phyloP scores from a whole-genome alignment of 2,113 vertebrate genomes.

The Hiodon tergisus region DNA sequence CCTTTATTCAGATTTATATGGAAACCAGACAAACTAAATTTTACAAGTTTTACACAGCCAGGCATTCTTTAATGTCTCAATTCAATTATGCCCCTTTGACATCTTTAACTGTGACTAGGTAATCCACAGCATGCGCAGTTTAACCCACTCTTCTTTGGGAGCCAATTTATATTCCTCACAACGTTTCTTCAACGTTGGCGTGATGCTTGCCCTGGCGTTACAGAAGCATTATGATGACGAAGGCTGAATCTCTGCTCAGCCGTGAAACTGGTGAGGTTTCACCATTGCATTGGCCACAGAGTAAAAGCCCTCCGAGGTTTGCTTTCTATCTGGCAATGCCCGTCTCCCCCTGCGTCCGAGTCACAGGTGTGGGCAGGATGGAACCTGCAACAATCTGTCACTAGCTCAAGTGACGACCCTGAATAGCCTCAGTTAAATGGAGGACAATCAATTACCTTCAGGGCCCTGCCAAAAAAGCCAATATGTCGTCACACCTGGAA shows the following conservation, averaged over 20 bases:
- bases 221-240: no score
- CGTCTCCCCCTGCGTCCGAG: not conserved
- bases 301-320: not conserved
- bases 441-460: constrained; percentile 9
- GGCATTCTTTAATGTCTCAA: not conserved
- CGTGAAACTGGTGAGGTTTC: not conserved
- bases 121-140: no score
- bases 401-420: constrained; percentile 3
- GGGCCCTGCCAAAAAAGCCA: not conserved
- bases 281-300: not conserved
- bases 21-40: not conserved
- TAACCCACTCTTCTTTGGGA: no score
- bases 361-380: not conserved
- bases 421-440: not conserved
- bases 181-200: no score
- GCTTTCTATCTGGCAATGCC: not conserved
- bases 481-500: constrained; percentile 10
- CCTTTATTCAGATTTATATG: not conserved
- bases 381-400: constrained; percentile 11
- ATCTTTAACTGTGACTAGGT: no score
- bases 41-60: not conserved
- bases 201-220: no score
- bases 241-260: no score
- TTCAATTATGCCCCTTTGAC: not conserved
- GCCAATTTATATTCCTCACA: not conserved